Evolutionary conservation across 2,113 vertebrate species (phyloP).

Genomic region (Siniperca chuatsi): DNA sequence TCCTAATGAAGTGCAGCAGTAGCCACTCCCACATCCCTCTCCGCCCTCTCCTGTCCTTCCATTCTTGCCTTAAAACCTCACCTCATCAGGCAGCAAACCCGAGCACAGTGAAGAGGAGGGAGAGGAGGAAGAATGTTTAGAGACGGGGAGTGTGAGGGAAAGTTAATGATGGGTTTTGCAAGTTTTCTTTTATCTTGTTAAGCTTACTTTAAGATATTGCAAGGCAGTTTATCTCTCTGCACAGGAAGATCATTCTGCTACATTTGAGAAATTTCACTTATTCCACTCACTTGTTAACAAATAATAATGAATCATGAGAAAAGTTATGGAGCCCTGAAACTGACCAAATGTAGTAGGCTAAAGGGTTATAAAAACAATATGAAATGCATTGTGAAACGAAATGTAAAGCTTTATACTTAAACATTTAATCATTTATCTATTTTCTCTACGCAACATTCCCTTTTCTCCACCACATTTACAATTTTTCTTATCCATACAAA

Average conservation of each 20-base stretch:
- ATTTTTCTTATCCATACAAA: background rate
- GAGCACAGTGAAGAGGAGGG: constrained; percentile 50
- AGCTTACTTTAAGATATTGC: constrained; percentile 13
- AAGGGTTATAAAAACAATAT: background rate
- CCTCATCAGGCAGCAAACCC: constrained; percentile 63
- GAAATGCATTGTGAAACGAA: background rate
- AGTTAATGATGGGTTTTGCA: constrained; percentile 40
- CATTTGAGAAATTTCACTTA: constrained; percentile 6
- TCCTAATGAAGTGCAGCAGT: constrained; percentile 70
- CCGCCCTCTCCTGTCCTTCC: constrained; percentile 54
- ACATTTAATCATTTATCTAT: background rate
- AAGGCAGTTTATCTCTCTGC: constrained; percentile 1
- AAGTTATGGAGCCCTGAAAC: constrained; percentile 19
- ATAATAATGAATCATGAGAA: constrained; percentile 8
- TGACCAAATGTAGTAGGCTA: constrained; percentile 9
- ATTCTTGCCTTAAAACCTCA: constrained; percentile 83
- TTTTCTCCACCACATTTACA: background rate
- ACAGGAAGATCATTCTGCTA: constrained; percentile 1
- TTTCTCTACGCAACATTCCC: background rate
- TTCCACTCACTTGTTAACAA: background rate
- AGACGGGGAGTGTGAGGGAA: constrained; percentile 43
- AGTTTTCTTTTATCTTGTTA: constrained; percentile 41
- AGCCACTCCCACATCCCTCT: constrained; percentile 38
- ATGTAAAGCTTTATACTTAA: background rate
- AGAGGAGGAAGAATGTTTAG: constrained; percentile 62